Conservation (phyloP, 1,140 invertebrate genomes). For the Eurosta solidaginis region DNA sequence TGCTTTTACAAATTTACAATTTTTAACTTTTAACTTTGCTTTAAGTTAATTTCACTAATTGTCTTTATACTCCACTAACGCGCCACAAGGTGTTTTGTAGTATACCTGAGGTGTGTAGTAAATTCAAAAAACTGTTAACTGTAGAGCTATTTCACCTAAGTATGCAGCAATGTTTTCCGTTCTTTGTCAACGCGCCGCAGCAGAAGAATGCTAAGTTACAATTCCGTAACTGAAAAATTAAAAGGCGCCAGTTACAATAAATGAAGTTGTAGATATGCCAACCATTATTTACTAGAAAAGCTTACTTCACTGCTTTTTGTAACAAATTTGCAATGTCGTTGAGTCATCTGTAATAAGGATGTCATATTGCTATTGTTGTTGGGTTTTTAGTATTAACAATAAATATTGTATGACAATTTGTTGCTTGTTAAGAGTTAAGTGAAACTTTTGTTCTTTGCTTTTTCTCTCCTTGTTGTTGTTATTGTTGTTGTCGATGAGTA, state of each 20-base stretch:
- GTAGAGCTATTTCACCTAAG: too few relatives aligned
- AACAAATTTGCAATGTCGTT: slow-evolving; percentile 4
- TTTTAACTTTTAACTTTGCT: slow-evolving; percentile 25
- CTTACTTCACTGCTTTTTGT: background rate
- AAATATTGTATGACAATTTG: slow-evolving; percentile 22
- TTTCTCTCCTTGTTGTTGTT: background rate
- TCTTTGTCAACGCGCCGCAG: background rate
- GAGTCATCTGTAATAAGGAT: background rate
- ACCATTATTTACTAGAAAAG: background rate
- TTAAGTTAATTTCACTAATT: slow-evolving; percentile 21
- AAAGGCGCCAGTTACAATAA: too few relatives aligned
- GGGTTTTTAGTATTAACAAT: background rate
- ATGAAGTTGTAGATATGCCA: too few relatives aligned
- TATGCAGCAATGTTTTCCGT: background rate
- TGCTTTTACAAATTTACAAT: slow-evolving; percentile 19
- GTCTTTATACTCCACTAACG: slow-evolving; percentile 26
- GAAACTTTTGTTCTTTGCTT: background rate
- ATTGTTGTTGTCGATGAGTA: too few relatives aligned
- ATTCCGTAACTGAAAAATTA: too few relatives aligned
- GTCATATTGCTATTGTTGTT: background rate
- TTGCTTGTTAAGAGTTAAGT: slow-evolving; percentile 18
- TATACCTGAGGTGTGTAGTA: too few relatives aligned
- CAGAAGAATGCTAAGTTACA: too few relatives aligned
- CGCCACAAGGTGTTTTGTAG: background rate
- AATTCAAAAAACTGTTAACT: too few relatives aligned